Conservation (phyloP, 2,888 invertebrate species). For the Cryptocephalus moraei region DNA sequence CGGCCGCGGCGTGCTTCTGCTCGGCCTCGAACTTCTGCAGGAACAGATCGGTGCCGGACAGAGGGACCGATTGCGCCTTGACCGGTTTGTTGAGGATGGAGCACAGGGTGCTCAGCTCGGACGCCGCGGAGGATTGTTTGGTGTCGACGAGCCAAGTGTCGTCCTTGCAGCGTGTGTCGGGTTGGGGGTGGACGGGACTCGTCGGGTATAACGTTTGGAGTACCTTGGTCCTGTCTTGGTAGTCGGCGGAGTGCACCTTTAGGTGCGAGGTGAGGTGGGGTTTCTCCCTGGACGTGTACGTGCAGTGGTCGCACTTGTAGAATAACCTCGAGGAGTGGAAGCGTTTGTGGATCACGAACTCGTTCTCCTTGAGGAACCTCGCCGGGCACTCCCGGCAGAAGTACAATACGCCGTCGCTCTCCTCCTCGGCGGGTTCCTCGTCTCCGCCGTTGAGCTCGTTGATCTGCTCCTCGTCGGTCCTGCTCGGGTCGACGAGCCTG, state of each 20-base stretch:
- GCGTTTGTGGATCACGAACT: constrained; percentile 60
- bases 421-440: constrained; percentile 22
- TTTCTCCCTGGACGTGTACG: constrained; percentile 64
- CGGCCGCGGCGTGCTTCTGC: constrained; percentile 39
- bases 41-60: constrained; percentile 57
- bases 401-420: constrained; percentile 40
- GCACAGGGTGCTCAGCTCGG: constrained; percentile 17
- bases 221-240: constrained; percentile 65
- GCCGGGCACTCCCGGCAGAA: constrained; percentile 80
- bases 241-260: constrained; percentile 64
- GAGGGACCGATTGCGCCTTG: constrained; percentile 40
- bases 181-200: constrained; percentile 54
- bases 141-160: constrained; percentile 40
- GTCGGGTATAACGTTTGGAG: constrained; percentile 54
- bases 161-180: constrained; percentile 41
- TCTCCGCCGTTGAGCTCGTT: constrained; percentile 30
- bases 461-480: constrained; percentile 59
- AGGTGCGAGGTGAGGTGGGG: constrained; percentile 58
- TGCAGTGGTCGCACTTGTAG: constrained; percentile 65
- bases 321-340: constrained; percentile 55
- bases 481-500: constrained; percentile 54
- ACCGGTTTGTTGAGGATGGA: constrained; percentile 20
- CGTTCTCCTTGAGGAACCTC: constrained; percentile 65
- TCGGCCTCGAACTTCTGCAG: constrained; percentile 50
- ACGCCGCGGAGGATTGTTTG: constrained; percentile 12